These are phyloP conservation scores for Drosophila miranda DNA, from an alignment of 1,140 invertebrate species.

Conservation along the genomic window DNA sequence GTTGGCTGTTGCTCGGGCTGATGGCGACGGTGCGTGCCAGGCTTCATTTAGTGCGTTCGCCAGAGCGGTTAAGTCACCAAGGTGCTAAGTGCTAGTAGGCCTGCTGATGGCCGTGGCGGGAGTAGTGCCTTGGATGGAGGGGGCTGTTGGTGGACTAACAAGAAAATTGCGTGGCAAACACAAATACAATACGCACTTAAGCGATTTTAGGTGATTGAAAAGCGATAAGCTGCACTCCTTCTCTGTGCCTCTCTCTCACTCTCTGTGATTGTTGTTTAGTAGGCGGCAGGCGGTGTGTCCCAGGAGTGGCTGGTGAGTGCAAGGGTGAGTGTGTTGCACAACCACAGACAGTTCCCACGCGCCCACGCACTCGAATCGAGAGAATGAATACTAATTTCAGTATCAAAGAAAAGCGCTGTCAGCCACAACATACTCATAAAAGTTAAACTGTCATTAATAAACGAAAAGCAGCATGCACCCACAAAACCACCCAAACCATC, in stretches of 20 bases:
- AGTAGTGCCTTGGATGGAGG: not conserved
- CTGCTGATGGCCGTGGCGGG: slow-evolving; percentile 3
- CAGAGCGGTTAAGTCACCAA: slow-evolving; percentile 72
- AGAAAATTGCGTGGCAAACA: slow-evolving; percentile 73
- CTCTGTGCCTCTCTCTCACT: not conserved
- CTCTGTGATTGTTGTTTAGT: not conserved
- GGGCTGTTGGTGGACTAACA: slow-evolving; percentile 37
- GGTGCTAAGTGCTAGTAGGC: slow-evolving; percentile 64
- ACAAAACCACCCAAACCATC: not conserved
- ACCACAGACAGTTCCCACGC: slow-evolving; percentile 48
- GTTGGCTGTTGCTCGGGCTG: not conserved
- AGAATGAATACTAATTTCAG: slow-evolving; percentile 2
- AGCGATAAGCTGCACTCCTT: slow-evolving; percentile 42
- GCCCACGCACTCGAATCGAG: not conserved
- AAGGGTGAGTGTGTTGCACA: slow-evolving; percentile 4
- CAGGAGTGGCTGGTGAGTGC: not conserved
- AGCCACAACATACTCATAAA: slow-evolving; percentile 64
- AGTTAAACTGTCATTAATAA: slow-evolving; percentile 74
- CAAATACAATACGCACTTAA: slow-evolving; percentile 54
- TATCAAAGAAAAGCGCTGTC: slow-evolving; percentile 22
- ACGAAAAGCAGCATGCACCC: slow-evolving; percentile 20
- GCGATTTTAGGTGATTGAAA: slow-evolving; percentile 44
- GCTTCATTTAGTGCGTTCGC: slow-evolving; percentile 71
- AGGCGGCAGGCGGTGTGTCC: not conserved
- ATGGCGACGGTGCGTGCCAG: slow-evolving; percentile 58